A percentile compares a stretch with the other conserved stretches of the same genome.
Conservation (phyloP, 2,113 vertebrate genomes). For the Tylochromis polylepis region DNA sequence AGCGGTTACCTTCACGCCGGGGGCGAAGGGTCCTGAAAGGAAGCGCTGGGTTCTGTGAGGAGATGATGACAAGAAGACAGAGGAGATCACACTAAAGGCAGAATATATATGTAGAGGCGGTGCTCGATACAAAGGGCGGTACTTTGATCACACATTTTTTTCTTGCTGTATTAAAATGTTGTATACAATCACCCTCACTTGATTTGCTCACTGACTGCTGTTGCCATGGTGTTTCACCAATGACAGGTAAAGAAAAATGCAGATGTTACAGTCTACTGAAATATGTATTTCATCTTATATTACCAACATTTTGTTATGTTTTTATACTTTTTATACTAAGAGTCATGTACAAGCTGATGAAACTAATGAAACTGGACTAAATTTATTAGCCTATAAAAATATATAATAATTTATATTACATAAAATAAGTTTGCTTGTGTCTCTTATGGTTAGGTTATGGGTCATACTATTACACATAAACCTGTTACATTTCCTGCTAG, state of each 20-base stretch:
- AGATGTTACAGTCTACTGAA: background rate
- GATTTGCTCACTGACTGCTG: background rate
- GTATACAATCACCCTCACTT: no score
- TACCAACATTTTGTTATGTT: background rate
- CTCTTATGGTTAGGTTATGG: background rate
- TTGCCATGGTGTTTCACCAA: accelerated
- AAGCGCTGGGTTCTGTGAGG: constrained; percentile 82
- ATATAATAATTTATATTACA: background rate
- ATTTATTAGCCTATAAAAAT: background rate
- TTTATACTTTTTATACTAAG: background rate
- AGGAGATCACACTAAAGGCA: background rate
- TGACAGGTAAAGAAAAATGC: background rate
- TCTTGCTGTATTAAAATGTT: no score
- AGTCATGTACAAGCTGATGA: background rate
- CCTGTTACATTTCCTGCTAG: background rate
- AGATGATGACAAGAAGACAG: background rate
- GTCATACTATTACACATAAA: accelerated
- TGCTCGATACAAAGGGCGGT: background rate
- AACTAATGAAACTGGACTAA: background rate
- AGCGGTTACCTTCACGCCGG: constrained; percentile 81
- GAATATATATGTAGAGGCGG: background rate
- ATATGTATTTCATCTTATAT: background rate
- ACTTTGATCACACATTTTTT: no score
- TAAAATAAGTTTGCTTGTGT: background rate
- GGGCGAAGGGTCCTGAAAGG: constrained; percentile 87